Evolutionary conservation across 2,797 vertebrate species (phyloP), one percentile per base, ranked within the genome.

Genomic region (Sebastes paucispinis): DNA sequence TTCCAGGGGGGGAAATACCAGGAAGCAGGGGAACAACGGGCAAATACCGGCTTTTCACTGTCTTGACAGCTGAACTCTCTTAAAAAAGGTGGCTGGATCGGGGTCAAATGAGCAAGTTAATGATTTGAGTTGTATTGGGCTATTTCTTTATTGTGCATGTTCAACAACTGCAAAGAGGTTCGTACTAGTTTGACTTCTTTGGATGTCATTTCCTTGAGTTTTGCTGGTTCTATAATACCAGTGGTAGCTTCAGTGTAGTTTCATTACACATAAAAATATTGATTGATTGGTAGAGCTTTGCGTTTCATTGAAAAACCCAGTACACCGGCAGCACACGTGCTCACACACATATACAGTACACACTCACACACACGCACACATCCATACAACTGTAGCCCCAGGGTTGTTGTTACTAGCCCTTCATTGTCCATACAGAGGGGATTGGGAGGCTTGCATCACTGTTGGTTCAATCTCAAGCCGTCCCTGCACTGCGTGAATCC

Each of bases 381-480:
- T 16, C 27, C 36, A 63, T 4, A 59, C 66, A 86, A 82, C 66
- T 68, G 25, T 72, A 81, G 67, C 69, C 83, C 29, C 50, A 14
- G 74, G 82, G 75, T 50, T 84, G 83, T 88, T 85, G 75, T 81
- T 87, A 89, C 70, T 79, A 68, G 79, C 73, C 71, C 59, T 11
- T 78, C 82, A 55, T 90, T 91, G 91, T 91, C 82, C 74, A 75
- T 20, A 64, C 36, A 71, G 73, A 83, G 50, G 29, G 69, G 72
- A 71, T 64, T 88, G 86, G 80, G 73, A 59, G 58, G 70, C 81
- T 92, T 87, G 73, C 81, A 82, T 89, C 88, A 90, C 79, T 88
- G 89, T 90, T 87, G 78, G 78, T 88, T 90, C 78, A 91, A 83
- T 75, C 88, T 92, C 85, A 72, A 89, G 82, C 84, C 63, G 12